Evolutionary conservation across 2,888 invertebrate genomes (phyloP).

Genomic region (Dysmachus trigonus): DNA sequence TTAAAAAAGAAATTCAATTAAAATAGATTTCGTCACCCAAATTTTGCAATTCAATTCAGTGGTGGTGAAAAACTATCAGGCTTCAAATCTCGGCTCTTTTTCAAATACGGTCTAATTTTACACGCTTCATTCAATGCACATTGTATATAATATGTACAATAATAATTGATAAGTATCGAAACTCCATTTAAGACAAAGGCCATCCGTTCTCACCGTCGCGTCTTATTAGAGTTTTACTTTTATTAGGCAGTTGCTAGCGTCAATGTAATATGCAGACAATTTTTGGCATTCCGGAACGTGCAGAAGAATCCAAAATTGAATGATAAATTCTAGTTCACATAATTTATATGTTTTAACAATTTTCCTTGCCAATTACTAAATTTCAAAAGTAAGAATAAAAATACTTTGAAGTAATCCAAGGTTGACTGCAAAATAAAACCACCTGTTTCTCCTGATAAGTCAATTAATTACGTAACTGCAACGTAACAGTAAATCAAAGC

Average conservation of each 20-base stretch:
- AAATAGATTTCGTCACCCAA: not conserved
- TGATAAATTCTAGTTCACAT: not conserved
- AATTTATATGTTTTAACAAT: not conserved
- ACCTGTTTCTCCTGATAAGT: not conserved
- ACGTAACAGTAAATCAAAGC: not conserved
- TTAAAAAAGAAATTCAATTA: not conserved
- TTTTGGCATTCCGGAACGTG: not conserved
- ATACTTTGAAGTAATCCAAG: not conserved
- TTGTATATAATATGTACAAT: not conserved
- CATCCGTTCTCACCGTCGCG: not conserved
- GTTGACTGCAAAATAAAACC: not conserved
- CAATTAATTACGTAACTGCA: not conserved
- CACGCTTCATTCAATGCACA: not conserved
- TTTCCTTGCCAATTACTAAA: not conserved
- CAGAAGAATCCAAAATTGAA: not conserved
- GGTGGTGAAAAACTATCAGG: not conserved
- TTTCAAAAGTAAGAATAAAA: not conserved
- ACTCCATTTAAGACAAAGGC: too few species aligned
- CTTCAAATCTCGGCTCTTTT: too few species aligned
- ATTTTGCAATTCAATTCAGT: not conserved
- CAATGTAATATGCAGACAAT: too few species aligned
- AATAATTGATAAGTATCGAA: not conserved
- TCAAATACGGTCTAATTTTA: not conserved
- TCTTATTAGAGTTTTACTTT: not conserved
- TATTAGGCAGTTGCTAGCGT: not conserved